Conservation (phyloP, 2,888 invertebrate genomes). For the Noctua fimbriata region DNA sequence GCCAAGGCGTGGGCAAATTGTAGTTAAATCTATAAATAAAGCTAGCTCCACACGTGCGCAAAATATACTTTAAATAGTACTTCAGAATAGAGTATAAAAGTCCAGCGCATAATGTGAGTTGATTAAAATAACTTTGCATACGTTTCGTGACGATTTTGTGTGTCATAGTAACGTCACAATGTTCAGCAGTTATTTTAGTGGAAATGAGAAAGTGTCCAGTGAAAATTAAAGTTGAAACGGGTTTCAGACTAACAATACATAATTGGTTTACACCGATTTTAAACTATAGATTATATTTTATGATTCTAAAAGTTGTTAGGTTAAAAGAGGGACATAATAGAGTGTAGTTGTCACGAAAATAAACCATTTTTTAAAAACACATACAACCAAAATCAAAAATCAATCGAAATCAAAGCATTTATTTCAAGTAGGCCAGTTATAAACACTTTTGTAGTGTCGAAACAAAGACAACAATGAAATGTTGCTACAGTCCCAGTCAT, state of each 20-base stretch:
- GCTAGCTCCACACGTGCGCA: slow-evolving; percentile 3
- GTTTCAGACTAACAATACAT: not conserved
- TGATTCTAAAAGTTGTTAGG: not conserved
- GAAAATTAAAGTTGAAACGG: not conserved
- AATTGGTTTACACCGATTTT: no score
- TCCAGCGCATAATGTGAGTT: slow-evolving; percentile 10
- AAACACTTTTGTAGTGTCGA: no score
- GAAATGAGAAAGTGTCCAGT: not conserved
- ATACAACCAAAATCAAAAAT: no score
- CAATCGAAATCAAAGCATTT: no score
- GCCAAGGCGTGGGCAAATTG: no score
- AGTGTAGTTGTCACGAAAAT: no score
- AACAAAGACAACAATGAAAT: no score
- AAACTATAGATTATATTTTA: no score
- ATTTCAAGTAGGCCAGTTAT: no score
- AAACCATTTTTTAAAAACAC: no score
- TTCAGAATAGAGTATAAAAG: not conserved
- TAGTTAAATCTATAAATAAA: not conserved
- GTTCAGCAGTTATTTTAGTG: not conserved
- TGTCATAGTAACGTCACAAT: not conserved
- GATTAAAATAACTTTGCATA: slow-evolving; percentile 50
- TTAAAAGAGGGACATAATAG: no score
- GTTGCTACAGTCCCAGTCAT: no score
- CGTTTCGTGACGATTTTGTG: slow-evolving; percentile 3
- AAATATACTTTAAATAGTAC: slow-evolving; percentile 23